A percentile compares a stretch with the other conserved stretches of the same genome.
phyloP scores from a whole-genome alignment of 2,113 vertebrate species.

The Fulica atra region DNA sequence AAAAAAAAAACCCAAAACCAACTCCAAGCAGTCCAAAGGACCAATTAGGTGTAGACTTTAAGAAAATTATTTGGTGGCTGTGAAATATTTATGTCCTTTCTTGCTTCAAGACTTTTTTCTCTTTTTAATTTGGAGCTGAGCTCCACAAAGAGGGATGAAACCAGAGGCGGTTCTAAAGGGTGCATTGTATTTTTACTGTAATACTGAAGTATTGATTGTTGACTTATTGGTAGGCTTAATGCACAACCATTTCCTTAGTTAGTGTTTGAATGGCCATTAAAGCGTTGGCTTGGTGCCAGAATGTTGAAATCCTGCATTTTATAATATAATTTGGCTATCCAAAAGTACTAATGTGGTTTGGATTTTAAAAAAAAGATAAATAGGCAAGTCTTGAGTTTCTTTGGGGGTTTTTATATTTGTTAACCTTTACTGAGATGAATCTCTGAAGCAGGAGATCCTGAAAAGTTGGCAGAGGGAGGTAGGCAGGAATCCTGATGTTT shows the following conservation, averaged over 20 bases:
- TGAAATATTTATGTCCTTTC: slow-evolving; percentile 28
- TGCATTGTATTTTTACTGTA: slow-evolving; percentile 73
- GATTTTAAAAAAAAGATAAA: slow-evolving; percentile 39
- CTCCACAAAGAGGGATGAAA: slow-evolving; percentile 43
- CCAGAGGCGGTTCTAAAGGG: slow-evolving; percentile 62
- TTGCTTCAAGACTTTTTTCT: not conserved
- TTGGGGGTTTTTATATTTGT: slow-evolving; percentile 33
- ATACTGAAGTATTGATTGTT: slow-evolving; percentile 79
- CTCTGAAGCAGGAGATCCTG: not conserved
- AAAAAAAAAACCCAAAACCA: not conserved
- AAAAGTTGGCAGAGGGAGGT: not conserved
- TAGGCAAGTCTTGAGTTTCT: slow-evolving; percentile 24
- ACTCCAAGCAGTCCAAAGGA: not conserved
- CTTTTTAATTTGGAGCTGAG: slow-evolving; percentile 46
- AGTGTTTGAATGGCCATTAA: slow-evolving; percentile 78
- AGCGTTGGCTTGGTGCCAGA: slow-evolving; percentile 65
- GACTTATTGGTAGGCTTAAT: slow-evolving; percentile 80
- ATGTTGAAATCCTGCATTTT: slow-evolving; percentile 62
- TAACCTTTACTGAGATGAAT: slow-evolving; percentile 14
- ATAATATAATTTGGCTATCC: slow-evolving; percentile 71
- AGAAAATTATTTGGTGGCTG: not conserved
- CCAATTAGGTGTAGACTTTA: slow-evolving; percentile 10
- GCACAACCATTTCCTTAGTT: slow-evolving; percentile 78
- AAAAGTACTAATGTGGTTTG: slow-evolving; percentile 67
- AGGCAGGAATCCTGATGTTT: not conserved